Conservation (phyloP, 2,888 invertebrate species). For the Drosophila mimetica region DNA sequence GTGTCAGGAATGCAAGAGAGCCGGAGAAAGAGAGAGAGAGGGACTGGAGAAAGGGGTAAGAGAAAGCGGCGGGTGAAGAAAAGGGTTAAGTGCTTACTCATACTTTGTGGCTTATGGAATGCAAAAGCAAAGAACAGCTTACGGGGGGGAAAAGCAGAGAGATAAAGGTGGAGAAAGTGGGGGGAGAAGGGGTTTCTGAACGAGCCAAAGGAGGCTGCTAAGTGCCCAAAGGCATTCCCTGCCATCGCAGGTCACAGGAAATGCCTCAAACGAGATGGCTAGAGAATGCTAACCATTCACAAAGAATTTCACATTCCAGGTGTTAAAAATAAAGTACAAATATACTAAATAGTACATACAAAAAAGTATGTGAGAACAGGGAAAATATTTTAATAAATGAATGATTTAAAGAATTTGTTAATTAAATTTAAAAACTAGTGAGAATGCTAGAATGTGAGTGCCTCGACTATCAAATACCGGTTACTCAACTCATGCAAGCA, state of each 20-base stretch:
- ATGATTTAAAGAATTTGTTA: too few species aligned
- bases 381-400: too few species aligned
- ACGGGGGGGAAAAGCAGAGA: not conserved
- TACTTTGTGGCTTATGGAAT: conserved; percentile 47
- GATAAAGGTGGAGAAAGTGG: not conserved
- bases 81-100: conserved; percentile 49
- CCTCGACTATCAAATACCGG: too few species aligned
- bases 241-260: conserved; percentile 6
- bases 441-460: too few species aligned
- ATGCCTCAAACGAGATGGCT: conserved; percentile 3
- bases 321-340: conserved; percentile 16
- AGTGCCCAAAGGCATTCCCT: conserved; percentile 28
- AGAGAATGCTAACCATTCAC: conserved; percentile 1
- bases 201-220: conserved; percentile 3
- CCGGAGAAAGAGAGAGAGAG: not conserved
- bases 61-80: conserved; percentile 16
- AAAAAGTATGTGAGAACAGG: not conserved
- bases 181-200: too few species aligned
- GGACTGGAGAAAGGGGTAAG: not conserved
- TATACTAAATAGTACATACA: not conserved
- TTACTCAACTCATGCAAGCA: too few species aligned
- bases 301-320: conserved; percentile 20
- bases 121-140: conserved; percentile 22
- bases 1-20: conserved; percentile 39
- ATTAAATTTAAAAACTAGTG: too few species aligned